Percentiles rank a stretch among this genome's conserved stretches.
Evolutionary conservation across 2,113 vertebrate species (phyloP).

Genomic region (Malaclemys terrapin): DNA sequence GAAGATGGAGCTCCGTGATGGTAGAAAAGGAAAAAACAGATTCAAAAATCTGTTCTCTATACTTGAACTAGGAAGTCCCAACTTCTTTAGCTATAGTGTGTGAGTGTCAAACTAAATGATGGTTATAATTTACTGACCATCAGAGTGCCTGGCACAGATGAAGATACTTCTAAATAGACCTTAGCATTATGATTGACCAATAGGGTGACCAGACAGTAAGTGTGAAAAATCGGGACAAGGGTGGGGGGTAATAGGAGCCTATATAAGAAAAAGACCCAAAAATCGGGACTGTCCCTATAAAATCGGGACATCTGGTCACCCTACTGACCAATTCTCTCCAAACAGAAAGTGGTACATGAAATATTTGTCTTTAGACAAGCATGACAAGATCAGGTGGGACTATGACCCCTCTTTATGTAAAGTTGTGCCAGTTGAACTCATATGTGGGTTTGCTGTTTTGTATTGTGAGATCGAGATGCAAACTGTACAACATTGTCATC

Average conservation of each 20-base stretch:
- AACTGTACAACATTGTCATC: neutral
- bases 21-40: neutral
- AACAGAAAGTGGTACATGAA: neutral
- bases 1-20: neutral
- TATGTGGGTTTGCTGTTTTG: neutral
- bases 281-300: too few relatives aligned
- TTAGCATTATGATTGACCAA: neutral
- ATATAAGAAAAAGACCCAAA: too few relatives aligned
- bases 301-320: too few relatives aligned
- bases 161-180: neutral
- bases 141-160: neutral
- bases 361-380: neutral
- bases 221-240: too few relatives aligned
- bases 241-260: too few relatives aligned
- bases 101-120: neutral
- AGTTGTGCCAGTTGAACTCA: neutral
- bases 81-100: neutral
- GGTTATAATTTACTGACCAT: neutral
- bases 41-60: accelerated
- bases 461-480: neutral
- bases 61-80: neutral
- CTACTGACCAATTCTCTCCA: neutral
- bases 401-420: neutral
- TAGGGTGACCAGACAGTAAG: too few relatives aligned
- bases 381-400: neutral